Conservation (phyloP, 2,888 invertebrate species). For the Blera fallax region DNA sequence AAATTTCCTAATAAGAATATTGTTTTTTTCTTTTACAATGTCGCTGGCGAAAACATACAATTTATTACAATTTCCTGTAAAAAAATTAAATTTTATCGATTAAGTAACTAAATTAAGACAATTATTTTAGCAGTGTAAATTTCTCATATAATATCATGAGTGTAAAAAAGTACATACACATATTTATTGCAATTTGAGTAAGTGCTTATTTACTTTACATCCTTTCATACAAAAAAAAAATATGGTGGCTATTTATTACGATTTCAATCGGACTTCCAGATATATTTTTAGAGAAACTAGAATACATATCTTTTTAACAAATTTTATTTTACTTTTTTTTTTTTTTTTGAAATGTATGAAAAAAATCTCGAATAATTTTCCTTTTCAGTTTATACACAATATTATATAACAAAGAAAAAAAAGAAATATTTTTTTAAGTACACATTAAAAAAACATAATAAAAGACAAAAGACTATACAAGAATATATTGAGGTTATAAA, state of each 20-base stretch:
- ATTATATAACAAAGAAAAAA: neutral
- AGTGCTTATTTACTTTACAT: slow-evolving; percentile 9
- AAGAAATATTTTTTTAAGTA: slow-evolving; percentile 9
- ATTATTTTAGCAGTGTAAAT: slow-evolving; percentile 41
- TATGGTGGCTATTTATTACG: slow-evolving; percentile 53
- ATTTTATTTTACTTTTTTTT: too few species aligned
- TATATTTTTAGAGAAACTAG: neutral
- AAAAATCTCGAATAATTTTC: neutral
- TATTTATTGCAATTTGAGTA: slow-evolving; percentile 52
- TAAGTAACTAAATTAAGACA: slow-evolving; percentile 10
- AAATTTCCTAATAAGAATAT: neutral
- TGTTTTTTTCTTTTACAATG: slow-evolving; percentile 13
- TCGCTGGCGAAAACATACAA: slow-evolving; percentile 47
- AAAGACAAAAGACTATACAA: slow-evolving; percentile 23
- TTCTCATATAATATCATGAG: slow-evolving; percentile 45
- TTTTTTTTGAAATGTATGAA: slow-evolving; percentile 6
- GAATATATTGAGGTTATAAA: neutral
- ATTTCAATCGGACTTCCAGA: slow-evolving; percentile 49
- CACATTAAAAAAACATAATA: neutral
- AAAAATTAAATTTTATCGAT: slow-evolving; percentile 2
- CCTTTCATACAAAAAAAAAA: neutral
- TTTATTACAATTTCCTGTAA: slow-evolving; percentile 5
- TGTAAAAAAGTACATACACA: slow-evolving; percentile 56
- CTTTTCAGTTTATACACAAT: neutral
- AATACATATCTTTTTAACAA: neutral